A percentile compares a stretch with the other conserved stretches of the same genome.
Evolutionary conservation across 1,140 invertebrate genomes (phyloP).

Genomic region (Orchesella cincta): DNA sequence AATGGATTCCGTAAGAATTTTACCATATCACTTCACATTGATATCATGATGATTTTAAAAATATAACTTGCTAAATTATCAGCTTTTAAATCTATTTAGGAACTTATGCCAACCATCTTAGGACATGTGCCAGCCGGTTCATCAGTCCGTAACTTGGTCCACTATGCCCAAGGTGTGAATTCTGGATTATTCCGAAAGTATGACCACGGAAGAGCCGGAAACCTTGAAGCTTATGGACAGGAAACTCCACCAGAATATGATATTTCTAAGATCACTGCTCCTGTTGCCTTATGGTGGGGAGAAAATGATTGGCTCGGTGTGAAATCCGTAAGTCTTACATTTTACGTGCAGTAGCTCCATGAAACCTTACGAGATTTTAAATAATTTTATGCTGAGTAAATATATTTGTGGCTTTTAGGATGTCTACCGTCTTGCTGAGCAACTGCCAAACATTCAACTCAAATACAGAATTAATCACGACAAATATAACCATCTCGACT

Average conservation of each 20-base stretch:
- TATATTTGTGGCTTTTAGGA: conserved; percentile 51
- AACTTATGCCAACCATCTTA: conserved; percentile 67
- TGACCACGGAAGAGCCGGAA: conserved; percentile 39
- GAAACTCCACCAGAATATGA: conserved; percentile 43
- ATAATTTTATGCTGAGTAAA: conserved; percentile 1
- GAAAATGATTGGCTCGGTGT: conserved; percentile 68
- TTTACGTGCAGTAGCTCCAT: too few relatives aligned
- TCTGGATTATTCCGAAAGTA: conserved; percentile 53
- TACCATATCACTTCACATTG: too few relatives aligned
- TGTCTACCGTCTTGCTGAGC: conserved; percentile 57
- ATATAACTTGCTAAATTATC: not conserved
- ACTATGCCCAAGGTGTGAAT: conserved; percentile 70
- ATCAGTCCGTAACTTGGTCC: conserved; percentile 74
- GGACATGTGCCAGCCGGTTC: conserved; percentile 81
- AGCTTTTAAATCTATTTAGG: not conserved
- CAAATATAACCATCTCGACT: conserved; percentile 56
- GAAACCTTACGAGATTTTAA: too few relatives aligned
- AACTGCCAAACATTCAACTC: conserved; percentile 58
- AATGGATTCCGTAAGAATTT: conserved; percentile 58
- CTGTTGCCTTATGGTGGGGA: conserved; percentile 68
- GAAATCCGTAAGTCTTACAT: not conserved
- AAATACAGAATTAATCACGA: conserved; percentile 44
- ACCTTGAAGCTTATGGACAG: conserved; percentile 34
- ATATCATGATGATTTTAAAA: too few relatives aligned
- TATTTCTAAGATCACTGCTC: conserved; percentile 54